Conservation (phyloP, 2,797 vertebrate genomes). For the Gallinago stenura region DNA sequence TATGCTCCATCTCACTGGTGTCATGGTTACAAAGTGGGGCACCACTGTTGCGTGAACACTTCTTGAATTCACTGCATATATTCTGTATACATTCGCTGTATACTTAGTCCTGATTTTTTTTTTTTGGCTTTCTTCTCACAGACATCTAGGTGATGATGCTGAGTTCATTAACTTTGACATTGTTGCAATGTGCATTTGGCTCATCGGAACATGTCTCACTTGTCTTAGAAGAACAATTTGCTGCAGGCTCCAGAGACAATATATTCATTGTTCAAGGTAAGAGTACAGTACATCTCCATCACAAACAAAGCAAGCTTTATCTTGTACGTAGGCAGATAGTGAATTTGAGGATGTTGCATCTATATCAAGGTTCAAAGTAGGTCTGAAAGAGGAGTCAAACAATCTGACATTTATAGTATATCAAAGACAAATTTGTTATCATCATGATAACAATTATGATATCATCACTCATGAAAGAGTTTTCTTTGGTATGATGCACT, state of each 20-base stretch:
- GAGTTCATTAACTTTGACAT: not conserved
- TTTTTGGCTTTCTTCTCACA: not conserved
- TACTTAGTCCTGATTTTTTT: not conserved
- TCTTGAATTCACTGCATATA: not conserved
- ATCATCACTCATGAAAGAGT: not conserved
- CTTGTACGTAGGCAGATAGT: not conserved
- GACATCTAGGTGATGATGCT: not conserved
- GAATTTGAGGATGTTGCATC: not conserved
- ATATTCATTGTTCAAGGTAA: not conserved
- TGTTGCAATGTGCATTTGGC: not conserved
- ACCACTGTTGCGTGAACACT: not conserved
- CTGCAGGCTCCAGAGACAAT: not conserved
- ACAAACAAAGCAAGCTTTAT: not conserved
- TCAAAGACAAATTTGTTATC: not conserved
- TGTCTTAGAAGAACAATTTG: not conserved
- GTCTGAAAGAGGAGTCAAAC: not conserved
- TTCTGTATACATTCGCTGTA: not conserved
- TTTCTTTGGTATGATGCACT: not conserved
- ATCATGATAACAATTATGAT: not conserved
- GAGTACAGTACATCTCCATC: not conserved
- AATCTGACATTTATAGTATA: not conserved
- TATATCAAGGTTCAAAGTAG: not conserved
- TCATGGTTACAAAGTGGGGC: not conserved
- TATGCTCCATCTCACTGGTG: not conserved
- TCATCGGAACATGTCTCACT: not conserved